Base-by-base conservation (phyloP, 2,888 invertebrate species). In the Notodonta dromedarius region DNA sequence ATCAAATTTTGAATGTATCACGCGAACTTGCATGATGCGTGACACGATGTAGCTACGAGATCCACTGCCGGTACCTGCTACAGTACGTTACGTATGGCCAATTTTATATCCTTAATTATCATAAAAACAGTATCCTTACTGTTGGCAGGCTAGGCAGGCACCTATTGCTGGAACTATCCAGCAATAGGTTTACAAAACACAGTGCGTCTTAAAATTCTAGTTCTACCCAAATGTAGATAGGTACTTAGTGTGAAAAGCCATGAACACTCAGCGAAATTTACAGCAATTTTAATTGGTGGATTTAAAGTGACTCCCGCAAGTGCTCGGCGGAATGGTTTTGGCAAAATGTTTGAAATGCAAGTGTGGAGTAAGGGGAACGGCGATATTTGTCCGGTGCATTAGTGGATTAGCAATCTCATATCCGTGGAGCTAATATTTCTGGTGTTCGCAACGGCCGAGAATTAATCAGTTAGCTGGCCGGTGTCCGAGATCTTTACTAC, bases 391-490 rank as follows among this genome's bases (percentile, higher is more conserved):
- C 85, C 87, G 78, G 83, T 90, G 93, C 93, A 93, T 93, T 93
- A 93, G 90, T 83, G 89, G 87, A 93, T 93, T 93, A 93, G 89
- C 87, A 92, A 91, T 93, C 91, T 91, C 91, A 88, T 88, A 89
- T 86, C 86, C 82, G 85, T 75, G 79, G 73, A 83, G 84, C 88
- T 91, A 88, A 91, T 92, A 89, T 89, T 89, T 90, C 90, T 89
- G 84, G 87, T 87, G 87, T 87, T 84, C 85, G 86, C 85, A 82
- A 76, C 78, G 83, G 81, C 80, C 81, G 86, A 82, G 86, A 89
- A 91, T 91, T 92, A 92, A 93, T 93, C 90, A 91, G 89, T 85
- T 87, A 84, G 81, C 77, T 82, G 78, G 75, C 82, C 82, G 77
- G 73, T 71, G 75, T 72, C 74, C 73, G 78, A 76, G 76, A 76